Evolutionary conservation across 2,888 invertebrate genomes (phyloP).

Genomic region (Ametastegia equiseti): DNA sequence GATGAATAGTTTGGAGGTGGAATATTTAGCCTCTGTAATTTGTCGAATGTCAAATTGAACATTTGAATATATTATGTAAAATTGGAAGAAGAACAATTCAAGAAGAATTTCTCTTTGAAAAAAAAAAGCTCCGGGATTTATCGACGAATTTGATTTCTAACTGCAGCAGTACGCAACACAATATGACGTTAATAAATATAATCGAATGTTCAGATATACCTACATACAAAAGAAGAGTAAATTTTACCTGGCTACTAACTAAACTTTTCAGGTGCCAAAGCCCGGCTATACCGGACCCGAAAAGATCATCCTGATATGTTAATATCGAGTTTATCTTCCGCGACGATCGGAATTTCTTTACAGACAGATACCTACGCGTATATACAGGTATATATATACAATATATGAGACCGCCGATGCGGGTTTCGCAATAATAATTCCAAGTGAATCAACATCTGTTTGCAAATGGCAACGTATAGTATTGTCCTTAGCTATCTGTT

Average conservation of each 20-base stretch:
- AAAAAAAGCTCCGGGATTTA: background rate
- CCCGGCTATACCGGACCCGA: constrained; percentile 1
- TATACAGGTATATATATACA: background rate
- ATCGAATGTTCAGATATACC: too few species aligned
- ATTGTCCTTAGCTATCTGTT: background rate
- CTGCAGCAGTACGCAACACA: background rate
- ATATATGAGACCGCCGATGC: background rate
- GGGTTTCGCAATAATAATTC: constrained; percentile 38
- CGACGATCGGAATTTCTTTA: constrained; percentile 44
- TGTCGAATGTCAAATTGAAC: too few species aligned
- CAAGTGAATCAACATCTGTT: constrained; percentile 25
- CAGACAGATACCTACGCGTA: too few species aligned
- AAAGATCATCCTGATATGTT: constrained; percentile 45
- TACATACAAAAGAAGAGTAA: background rate
- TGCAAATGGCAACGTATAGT: constrained; percentile 7
- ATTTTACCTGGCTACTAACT: background rate
- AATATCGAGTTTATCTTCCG: constrained; percentile 32
- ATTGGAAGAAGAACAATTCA: background rate
- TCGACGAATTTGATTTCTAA: background rate
- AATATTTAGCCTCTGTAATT: background rate
- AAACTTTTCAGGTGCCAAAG: constrained; percentile 28
- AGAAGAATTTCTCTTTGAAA: too few species aligned
- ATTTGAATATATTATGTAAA: background rate
- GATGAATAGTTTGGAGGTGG: too few species aligned
- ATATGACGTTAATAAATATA: background rate